Evolutionary conservation across 2,113 vertebrate species (phyloP).

Genomic region (Erpornis zantholeuca): DNA sequence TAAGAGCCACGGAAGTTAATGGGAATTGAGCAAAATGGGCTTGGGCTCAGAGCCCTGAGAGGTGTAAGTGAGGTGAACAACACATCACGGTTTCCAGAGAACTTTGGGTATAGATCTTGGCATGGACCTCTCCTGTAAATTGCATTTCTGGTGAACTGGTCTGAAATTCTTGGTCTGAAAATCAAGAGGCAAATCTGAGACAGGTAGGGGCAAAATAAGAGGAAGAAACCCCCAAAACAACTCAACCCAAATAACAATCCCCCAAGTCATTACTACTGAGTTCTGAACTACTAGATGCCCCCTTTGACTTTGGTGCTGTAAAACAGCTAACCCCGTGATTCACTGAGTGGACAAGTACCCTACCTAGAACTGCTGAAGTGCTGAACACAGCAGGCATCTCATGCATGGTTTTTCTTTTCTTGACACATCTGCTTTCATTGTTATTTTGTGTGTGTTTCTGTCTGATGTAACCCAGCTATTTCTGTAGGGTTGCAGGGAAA

Average conservation of each 20-base stretch:
- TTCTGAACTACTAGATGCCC: not conserved
- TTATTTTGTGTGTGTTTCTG: not conserved
- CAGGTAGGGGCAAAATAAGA: not conserved
- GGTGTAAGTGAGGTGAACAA: not conserved
- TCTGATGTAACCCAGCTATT: conserved; percentile 10
- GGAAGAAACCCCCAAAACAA: not conserved
- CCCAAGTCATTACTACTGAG: not conserved
- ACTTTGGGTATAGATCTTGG: not conserved
- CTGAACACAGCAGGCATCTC: not conserved
- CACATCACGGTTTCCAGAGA: not conserved
- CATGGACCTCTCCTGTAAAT: not conserved
- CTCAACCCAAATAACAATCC: not conserved
- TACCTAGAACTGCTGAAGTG: not conserved
- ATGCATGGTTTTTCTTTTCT: not conserved
- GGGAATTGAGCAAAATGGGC: not conserved
- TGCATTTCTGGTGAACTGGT: not conserved
- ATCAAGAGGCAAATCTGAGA: not conserved
- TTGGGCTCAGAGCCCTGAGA: not conserved
- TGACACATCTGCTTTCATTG: not conserved
- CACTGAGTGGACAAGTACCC: accelerated
- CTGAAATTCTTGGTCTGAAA: not conserved
- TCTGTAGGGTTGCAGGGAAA: not conserved
- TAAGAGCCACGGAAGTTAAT: not conserved
- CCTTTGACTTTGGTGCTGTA: not conserved
- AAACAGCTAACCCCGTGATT: not conserved